Conservation (phyloP, 2,113 vertebrate species). For the Strix aluco region DNA sequence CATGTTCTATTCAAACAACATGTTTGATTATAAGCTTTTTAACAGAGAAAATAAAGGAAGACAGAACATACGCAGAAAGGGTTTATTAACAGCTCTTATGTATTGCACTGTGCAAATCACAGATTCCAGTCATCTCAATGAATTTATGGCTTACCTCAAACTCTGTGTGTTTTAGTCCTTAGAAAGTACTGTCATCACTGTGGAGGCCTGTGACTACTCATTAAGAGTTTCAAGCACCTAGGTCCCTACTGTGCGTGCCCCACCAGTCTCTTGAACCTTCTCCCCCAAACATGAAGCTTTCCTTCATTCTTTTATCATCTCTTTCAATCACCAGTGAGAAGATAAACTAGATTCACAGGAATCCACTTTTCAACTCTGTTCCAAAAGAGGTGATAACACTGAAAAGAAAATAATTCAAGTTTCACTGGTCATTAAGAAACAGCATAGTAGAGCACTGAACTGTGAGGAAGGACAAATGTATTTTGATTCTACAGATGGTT, state of each 20-base stretch:
- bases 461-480: background rate
- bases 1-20: background rate
- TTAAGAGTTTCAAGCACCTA: background rate
- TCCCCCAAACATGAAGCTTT: background rate
- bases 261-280: background rate
- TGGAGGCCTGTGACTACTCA: background rate
- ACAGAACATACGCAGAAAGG: background rate
- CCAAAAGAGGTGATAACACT: background rate
- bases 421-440: background rate
- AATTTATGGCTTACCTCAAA: background rate
- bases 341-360: background rate
- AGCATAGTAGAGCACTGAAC: background rate
- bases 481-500: background rate
- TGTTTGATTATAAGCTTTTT: background rate
- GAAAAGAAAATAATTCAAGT: background rate
- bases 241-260: background rate
- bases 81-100: background rate
- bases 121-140: background rate
- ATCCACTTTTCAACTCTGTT: background rate
- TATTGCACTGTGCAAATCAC: background rate
- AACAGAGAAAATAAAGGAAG: background rate
- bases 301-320: background rate
- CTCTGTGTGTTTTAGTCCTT: background rate
- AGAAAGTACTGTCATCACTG: background rate
- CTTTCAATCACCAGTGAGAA: background rate